phyloP scores from a whole-genome alignment of 2,113 vertebrate species.

The Verasper variegatus region DNA sequence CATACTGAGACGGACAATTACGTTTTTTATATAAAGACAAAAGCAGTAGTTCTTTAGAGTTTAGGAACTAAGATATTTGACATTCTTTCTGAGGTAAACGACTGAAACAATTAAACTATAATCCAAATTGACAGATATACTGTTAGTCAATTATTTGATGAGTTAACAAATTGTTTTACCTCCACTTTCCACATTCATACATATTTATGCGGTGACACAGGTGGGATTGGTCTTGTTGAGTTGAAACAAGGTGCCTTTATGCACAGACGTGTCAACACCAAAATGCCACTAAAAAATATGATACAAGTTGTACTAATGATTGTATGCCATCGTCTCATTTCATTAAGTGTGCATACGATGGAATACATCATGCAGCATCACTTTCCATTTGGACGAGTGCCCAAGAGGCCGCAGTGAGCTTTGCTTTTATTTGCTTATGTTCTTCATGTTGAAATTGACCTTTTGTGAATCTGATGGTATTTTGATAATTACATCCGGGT shows the following conservation, averaged over 20 bases:
- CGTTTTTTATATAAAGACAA: no score
- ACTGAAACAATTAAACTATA: not conserved
- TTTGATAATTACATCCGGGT: slow-evolving; percentile 54
- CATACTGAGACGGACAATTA: no score
- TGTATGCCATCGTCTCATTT: slow-evolving; percentile 48
- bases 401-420: slow-evolving; percentile 29
- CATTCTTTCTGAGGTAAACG: no score
- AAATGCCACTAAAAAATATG: slow-evolving; percentile 36
- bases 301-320: slow-evolving; percentile 43
- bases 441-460: slow-evolving; percentile 44
- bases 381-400: slow-evolving; percentile 61
- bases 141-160: no score
- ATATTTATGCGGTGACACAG: not conserved
- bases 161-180: no score
- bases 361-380: slow-evolving; percentile 45
- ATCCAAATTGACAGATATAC: not conserved
- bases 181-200: no score
- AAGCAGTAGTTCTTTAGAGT: no score
- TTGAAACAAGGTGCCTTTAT: slow-evolving; percentile 40
- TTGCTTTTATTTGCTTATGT: slow-evolving; percentile 43
- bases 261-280: not conserved
- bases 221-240: slow-evolving; percentile 9
- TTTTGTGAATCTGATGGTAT: slow-evolving; percentile 47
- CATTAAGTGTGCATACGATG: slow-evolving; percentile 54
- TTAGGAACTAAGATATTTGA: no score